Evolutionary conservation across 2,113 vertebrate species (phyloP), one percentile per base, ranked within the genome.

Genomic region (Xiphias gladius): DNA sequence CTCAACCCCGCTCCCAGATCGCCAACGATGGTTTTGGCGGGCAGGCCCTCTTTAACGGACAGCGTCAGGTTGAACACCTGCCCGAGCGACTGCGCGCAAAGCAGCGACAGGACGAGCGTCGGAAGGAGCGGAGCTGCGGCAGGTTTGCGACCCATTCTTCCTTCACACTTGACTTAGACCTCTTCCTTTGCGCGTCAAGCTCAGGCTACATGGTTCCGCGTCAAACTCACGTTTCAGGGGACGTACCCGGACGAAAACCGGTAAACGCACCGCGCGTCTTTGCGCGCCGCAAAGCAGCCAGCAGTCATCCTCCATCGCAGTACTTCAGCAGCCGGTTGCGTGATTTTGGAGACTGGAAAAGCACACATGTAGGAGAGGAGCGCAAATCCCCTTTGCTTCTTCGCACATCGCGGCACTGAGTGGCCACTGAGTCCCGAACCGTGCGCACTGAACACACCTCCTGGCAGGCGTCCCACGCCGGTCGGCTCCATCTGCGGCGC

Each of bases 31-130:
- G 97, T 97, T 79, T 89, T 94, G 0, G 96, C 93, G 3, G 97
- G 97, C 16, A 97, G 89, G 2, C 96, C 97, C 83, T 99, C 97
- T 54, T 96, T 96, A 41, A 98, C 91, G 0, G 95, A 86, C 13
- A 99, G 94, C 73, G 95, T 96, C 68, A 98, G 95, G 89, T 96
- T 94, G 81, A 96, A 96, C 69, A 97, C 95, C 88, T 96, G 94
- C 3, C 91, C 96, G 12, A 80, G 85, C 1, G 92, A 85, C n/a
- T 74, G 88, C n/a, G 88, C 79, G 58, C 78, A 91, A 24, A 94
- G 67, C 30, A 93, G 76, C 43, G 28, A 62, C 54, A 92, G 16
- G 22, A 86, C 8, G 41, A 92, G 50, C 55, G 88, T 41, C 14
- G 28, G 17, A 1, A 92, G 67, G 19, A 93, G 72, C 57, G 20